A percentile compares a stretch with the other conserved stretches of the same genome.
These are phyloP conservation scores for Acipenser transmontanus DNA, from an alignment of 2,797 vertebrate genomes.

Conservation along the genomic window DNA sequence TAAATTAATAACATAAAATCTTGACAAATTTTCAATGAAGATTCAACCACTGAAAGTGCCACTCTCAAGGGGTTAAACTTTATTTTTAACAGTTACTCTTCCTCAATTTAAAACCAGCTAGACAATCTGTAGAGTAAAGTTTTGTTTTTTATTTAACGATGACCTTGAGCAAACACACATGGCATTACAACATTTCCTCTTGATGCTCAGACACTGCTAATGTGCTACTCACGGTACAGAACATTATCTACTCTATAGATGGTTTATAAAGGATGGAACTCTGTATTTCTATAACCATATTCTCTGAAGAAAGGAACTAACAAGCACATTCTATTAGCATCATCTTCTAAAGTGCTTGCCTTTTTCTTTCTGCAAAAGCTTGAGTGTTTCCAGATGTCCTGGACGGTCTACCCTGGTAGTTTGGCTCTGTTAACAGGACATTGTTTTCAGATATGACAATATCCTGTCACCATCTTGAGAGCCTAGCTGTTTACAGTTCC, in stretches of 20 bases:
- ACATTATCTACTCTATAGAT: neutral
- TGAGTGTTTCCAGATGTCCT: conserved; percentile 43
- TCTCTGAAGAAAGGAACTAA: neutral
- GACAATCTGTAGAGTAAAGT: conserved; percentile 19
- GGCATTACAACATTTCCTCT: conserved; percentile 29
- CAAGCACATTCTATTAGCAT: neutral
- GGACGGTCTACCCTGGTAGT: neutral
- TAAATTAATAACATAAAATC: too few relatives aligned
- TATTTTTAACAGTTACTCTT: conserved; percentile 5
- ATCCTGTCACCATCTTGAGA: neutral
- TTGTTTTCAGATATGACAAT: neutral
- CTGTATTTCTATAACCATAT: conserved; percentile 25
- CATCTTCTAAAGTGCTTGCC: conserved; percentile 16
- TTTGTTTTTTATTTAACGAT: conserved; percentile 13
- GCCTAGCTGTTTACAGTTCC: neutral
- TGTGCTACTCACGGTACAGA: conserved; percentile 26
- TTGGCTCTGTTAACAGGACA: neutral
- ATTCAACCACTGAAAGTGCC: too few relatives aligned
- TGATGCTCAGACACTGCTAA: conserved; percentile 35
- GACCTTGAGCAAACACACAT: conserved; percentile 29
- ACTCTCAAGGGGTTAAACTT: neutral
- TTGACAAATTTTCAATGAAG: too few relatives aligned
- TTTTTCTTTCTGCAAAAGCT: conserved; percentile 25
- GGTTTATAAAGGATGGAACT: conserved; percentile 11
- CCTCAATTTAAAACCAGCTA: conserved; percentile 9